Conservation (phyloP, 2,113 vertebrate genomes). For the Morone saxatilis region DNA sequence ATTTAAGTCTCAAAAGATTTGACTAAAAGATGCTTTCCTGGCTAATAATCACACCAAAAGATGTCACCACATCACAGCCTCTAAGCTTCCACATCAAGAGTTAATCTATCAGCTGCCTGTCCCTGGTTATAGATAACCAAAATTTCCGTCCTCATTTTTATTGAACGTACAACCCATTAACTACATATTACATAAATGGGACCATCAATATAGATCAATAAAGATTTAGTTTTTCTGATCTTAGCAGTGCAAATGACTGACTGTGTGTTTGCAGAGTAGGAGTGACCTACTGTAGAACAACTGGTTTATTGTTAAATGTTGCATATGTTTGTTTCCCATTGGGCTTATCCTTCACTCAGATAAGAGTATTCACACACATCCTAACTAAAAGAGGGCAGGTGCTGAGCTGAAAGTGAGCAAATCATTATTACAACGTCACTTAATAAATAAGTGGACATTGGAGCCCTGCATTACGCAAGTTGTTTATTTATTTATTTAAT, state of each 20-base stretch:
- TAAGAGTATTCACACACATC: no score
- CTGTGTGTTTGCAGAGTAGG: slow-evolving; percentile 4
- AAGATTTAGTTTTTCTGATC: background rate
- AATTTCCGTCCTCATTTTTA: background rate
- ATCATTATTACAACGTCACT: no score
- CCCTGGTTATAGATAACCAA: background rate
- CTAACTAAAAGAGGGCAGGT: no score
- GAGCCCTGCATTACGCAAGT: no score
- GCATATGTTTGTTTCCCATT: no score
- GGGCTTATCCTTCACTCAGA: no score
- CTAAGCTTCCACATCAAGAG: background rate
- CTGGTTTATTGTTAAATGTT: background rate
- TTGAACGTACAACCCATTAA: no score
- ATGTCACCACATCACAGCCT: background rate
- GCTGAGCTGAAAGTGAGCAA: no score
- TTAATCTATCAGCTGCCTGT: background rate
- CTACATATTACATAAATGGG: background rate
- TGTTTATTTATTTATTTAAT: no score
- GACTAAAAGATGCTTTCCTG: background rate
- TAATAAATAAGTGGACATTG: no score
- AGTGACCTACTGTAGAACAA: background rate
- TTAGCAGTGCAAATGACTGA: background rate
- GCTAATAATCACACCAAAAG: background rate
- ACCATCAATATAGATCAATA: background rate
- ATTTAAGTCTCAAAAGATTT: no score